Base-by-base conservation (phyloP, 2,113 vertebrate genomes). In the Actenoides hombroni region DNA sequence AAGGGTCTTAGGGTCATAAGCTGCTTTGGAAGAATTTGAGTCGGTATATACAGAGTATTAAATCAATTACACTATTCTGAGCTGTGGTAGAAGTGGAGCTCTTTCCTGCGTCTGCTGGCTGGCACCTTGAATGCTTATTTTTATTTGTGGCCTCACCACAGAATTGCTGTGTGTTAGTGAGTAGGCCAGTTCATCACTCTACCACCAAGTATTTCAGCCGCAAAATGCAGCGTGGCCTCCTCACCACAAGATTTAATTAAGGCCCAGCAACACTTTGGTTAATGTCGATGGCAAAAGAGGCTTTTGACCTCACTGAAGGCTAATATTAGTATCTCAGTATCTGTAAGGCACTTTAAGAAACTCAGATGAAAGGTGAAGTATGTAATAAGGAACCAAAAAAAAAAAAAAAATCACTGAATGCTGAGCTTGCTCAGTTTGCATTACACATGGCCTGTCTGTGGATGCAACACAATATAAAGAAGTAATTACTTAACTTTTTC, bases 401-500 rank as follows among this genome's bases (percentile, higher is more conserved):
- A 61, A 6, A 15, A 51, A 51, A 69, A 40, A 68, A 44, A 12
- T 54, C 40, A 49, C 20, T 65, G 40, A 76, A 88, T 2, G 8
- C 63, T 48, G 48, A 71, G 31, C 42, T 68, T 91, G 77, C 92
- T 96, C 65, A 95, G 42, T 53, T 91, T 90, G 90, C 75, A 54
- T 57, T 91, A 46, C 68, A 77, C 2, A 4, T 74, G 68, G 56
- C 19, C 59, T 83, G 44, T 85, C 44, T 93, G 74, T 88, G 90
- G 49, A 61, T 57, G 70, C 48, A 79, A 74, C 70, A 67, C 46
- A 85, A 49, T 90, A 69, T 46, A 85, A 83, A 90, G 63, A 80
- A 44, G 49, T 68, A 90, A 94, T 93, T 91, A 89, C 48, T 84
- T 94, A 83, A 85, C 40, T 89, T 96, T 94, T 91, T 64, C 48